These are phyloP conservation scores for Penaeus japonicus DNA, from an alignment of 1,140 invertebrate species.

Conservation along the genomic window DNA sequence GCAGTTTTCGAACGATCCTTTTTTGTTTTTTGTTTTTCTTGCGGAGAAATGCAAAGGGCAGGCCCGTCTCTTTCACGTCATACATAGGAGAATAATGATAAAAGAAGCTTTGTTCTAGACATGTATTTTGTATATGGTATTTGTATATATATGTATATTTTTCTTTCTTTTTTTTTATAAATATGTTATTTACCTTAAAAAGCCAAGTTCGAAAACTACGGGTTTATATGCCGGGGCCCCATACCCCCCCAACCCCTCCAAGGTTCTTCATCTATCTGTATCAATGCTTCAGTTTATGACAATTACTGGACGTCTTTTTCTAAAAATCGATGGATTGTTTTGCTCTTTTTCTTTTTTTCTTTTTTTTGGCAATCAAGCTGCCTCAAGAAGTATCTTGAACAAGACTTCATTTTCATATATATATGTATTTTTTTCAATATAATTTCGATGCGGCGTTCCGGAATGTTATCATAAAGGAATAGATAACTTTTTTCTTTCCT, in stretches of 20 bases:
- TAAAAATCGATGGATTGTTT: no score
- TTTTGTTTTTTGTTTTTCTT: background rate
- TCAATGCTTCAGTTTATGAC: no score
- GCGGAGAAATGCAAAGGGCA: slow-evolving; percentile 43
- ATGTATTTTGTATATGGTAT: background rate
- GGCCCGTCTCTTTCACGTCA: slow-evolving; percentile 35
- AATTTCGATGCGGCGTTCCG: background rate
- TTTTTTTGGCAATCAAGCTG: no score
- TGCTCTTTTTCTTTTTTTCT: no score
- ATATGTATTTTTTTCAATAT: background rate
- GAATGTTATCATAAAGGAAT: background rate
- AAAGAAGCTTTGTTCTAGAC: background rate
- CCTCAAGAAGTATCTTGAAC: no score
- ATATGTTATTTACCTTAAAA: background rate
- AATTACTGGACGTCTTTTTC: no score
- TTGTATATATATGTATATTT: background rate
- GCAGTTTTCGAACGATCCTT: slow-evolving; percentile 50
- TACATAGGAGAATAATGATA: background rate
- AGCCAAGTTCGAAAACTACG: slow-evolving; percentile 49
- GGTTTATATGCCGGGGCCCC: slow-evolving; percentile 49
- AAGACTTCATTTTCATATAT: no score
- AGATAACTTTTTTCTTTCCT: background rate
- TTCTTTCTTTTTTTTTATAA: background rate
- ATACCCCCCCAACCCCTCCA: no score
- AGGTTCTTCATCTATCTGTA: no score